phyloP scores from a whole-genome alignment of 2,888 invertebrate species.

The Amphiduros pacificus region DNA sequence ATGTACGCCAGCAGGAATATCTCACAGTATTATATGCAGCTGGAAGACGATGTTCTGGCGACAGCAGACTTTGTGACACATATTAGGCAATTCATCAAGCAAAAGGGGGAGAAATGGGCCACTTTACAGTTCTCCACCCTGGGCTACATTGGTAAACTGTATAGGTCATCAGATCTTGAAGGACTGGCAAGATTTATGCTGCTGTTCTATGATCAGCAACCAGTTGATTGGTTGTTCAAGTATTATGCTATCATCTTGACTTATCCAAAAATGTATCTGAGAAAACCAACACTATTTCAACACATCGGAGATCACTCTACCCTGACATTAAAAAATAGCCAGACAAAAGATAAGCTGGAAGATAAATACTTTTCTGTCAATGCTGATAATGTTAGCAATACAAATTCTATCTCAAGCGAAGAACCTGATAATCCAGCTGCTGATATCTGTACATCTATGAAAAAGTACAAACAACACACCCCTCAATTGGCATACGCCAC shows the following conservation, averaged over 20 bases:
- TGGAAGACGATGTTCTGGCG: background rate
- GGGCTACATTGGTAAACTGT: background rate
- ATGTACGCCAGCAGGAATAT: background rate
- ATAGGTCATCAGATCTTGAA: background rate
- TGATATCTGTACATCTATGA: background rate
- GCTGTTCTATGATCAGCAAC: background rate
- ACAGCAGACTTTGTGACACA: background rate
- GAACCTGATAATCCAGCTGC: background rate
- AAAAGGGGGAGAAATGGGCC: background rate
- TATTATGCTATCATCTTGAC: background rate
- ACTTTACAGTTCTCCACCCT: background rate
- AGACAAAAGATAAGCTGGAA: background rate
- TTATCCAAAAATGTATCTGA: background rate
- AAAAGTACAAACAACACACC: background rate
- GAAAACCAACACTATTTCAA: conserved; percentile 4
- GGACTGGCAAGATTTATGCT: background rate
- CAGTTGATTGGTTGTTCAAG: background rate
- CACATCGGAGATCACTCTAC: background rate
- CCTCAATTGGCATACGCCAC: background rate
- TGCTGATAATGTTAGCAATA: background rate
- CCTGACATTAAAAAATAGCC: background rate
- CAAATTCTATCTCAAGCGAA: background rate
- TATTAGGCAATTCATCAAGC: background rate
- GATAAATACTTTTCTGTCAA: background rate
- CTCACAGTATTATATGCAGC: conserved; percentile 1